A percentile compares a stretch with the other conserved stretches of the same genome.
These are phyloP conservation scores for Onychostruthus taczanowskii DNA, from an alignment of 2,113 vertebrate genomes.

Conservation along the genomic window DNA sequence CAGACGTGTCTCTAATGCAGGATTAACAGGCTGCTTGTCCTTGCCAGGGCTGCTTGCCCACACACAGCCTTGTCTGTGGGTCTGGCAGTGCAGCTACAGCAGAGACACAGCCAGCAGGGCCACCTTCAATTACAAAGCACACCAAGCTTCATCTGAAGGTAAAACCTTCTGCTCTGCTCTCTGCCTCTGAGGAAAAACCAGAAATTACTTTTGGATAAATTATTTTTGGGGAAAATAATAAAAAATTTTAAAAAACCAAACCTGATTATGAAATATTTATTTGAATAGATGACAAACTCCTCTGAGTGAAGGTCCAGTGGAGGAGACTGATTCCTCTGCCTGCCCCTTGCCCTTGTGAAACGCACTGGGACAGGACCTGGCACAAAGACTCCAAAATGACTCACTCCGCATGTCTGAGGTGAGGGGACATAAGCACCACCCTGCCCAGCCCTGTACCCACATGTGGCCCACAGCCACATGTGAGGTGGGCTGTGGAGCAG, in stretches of 20 bases:
- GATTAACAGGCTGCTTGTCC: background rate
- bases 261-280: background rate
- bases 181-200: background rate
- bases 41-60: background rate
- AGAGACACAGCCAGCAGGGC: background rate
- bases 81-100: background rate
- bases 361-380: background rate
- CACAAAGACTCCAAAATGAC: accelerated
- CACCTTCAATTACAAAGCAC: background rate
- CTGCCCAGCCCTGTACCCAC: background rate
- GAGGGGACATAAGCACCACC: background rate
- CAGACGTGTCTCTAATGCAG: background rate
- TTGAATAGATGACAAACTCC: background rate
- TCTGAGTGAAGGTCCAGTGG: background rate
- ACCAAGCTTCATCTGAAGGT: background rate
- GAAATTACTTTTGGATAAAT: background rate
- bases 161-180: background rate
- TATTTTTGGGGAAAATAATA: background rate
- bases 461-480: too few relatives aligned
- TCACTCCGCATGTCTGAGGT: accelerated
- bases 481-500: background rate
- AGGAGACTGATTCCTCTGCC: background rate
- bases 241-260: background rate
- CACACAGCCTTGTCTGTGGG: accelerated
- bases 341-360: accelerated